Evolutionary conservation across 2,888 invertebrate genomes (phyloP), one percentile per base, ranked within the genome.

Genomic region (Eristalis intricaria): DNA sequence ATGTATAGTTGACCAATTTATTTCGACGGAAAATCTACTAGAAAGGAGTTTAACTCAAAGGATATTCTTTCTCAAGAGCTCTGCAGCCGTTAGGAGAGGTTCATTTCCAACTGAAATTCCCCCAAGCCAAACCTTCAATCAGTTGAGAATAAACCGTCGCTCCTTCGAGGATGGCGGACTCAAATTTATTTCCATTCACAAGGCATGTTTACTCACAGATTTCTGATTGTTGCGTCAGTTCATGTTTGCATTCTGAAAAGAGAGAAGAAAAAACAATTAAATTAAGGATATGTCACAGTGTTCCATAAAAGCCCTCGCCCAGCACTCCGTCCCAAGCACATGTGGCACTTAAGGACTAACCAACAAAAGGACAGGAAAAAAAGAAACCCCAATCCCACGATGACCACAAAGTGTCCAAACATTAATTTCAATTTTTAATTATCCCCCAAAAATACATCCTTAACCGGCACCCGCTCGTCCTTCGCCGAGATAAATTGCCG

Each of bases 341-440:
- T 11, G 22, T 29, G 29, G n/a, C 7, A 61, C 15, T 26, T 29
- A 29, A 26, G 26, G 8, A 15, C 26, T 15, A 60, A 26, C n/a
- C 19, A 61, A 35, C 29, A 38, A 26, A 40, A 38, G 26, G 5
- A 32, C 4, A n/a, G n/a, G n/a, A n/a, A 32, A 32, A 32, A 32
- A 32, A 32, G 5, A 4, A 32, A 4, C 32, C 43, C 11, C 11
- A 10, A 63, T 60, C 70, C 10, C 29, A 74, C 8, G 50, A 75
- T 79, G 50, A 73, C 81, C 81, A 84, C 70, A 79, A 79, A 84
- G 75, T 71, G 65, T 60, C 50, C 56, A 63, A 73, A 73, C 73
- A 73, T 64, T 58, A 73, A 81, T 73, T 85, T 66, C n/a, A 76
- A 40, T 56, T 80, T 84, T 84, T 64, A 76, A 85, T 66, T 84